These are phyloP conservation scores for Crypturellus undulatus DNA, from an alignment of 2,113 vertebrate species.

Conservation along the genomic window DNA sequence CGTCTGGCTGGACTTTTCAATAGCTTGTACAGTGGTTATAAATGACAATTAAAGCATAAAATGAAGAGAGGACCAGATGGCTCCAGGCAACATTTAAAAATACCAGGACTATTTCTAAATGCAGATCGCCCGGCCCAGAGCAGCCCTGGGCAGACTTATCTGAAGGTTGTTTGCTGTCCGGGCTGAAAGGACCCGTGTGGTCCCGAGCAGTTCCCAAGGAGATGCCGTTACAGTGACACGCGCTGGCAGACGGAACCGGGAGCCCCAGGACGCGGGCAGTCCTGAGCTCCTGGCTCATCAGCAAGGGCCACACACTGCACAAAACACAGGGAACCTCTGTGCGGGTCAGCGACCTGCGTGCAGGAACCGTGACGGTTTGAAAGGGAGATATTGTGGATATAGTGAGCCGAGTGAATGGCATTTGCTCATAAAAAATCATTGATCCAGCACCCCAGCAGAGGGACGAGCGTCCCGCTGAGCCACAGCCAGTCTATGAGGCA, in stretches of 20 bases:
- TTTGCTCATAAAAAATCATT: not conserved
- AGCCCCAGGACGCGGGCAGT: not conserved
- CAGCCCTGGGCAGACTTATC: slow-evolving; percentile 26
- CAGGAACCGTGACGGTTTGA: not conserved
- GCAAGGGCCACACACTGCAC: not conserved
- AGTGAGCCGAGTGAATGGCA: not conserved
- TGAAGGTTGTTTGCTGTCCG: slow-evolving; percentile 47
- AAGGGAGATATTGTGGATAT: not conserved
- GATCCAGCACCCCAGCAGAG: not conserved
- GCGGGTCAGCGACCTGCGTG: not conserved
- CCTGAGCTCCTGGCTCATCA: not conserved
- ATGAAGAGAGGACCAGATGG: slow-evolving; percentile 41
- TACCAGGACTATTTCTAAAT: slow-evolving; percentile 51
- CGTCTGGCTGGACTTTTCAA: slow-evolving; percentile 42
- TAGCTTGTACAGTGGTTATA: slow-evolving; percentile 30
- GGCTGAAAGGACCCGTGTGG: slow-evolving; percentile 23
- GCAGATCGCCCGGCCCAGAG: slow-evolving; percentile 28
- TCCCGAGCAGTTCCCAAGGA: not conserved
- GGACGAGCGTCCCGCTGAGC: not conserved
- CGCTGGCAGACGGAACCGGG: not conserved
- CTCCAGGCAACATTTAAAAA: slow-evolving; percentile 61
- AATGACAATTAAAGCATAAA: slow-evolving; percentile 54
- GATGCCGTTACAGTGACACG: not conserved
- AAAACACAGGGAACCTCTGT: not conserved
- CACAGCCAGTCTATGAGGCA: not conserved